Evolutionary conservation across 1,140 invertebrate genomes (phyloP), one percentile per base, ranked within the genome.

Genomic region (Sarcophaga peregrina): DNA sequence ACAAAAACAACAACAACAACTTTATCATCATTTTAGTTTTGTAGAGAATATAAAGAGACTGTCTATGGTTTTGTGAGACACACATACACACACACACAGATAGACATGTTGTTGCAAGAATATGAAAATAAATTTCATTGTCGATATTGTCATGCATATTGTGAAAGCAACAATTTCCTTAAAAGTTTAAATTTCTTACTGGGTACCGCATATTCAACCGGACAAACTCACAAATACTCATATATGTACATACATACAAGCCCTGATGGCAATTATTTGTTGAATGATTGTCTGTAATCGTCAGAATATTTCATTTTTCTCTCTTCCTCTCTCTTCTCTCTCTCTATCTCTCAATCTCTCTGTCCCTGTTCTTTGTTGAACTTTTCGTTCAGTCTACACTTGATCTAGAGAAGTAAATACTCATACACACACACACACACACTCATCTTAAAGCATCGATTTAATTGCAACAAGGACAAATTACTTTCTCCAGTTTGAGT

Each of bases 381-480:
- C 25, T 37, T 4, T 37, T 37, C 25, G 25, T 37, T 37, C 25
- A 37, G 25, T 37, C 25, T 37, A 37, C 25, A 37, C 25, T 37
- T 37, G 25, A n/a, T 20, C 25, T n/a, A n/a, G n/a, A n/a, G n/a
- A n/a, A n/a, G n/a, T n/a, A n/a, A n/a, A n/a, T n/a, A n/a, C n/a
- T n/a, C 3, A 82, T 20, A 82, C 50, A 82, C 73, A 45, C 15
- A 58, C 81, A 54, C 52, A 52, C n/a, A 45, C 15, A 45, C 0
- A 68, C 20, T 10, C 62, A 20, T 25, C 75, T 52, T 78, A 52
- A 78, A 78, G n/a, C 75, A 78, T 78, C 75, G 75, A 78, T 78
- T 78, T 20, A 78, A 78, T 52, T 50, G 75, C 20, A 78, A 78
- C 75, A 78, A 78, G 75, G 75, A 78, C 75, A 78, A 78, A 78